Percentiles rank a stretch among this genome's conserved stretches.
These are phyloP conservation scores for Ellobius talpinus DNA, from an alignment of 2,113 vertebrate genomes.

Conservation along the genomic window DNA sequence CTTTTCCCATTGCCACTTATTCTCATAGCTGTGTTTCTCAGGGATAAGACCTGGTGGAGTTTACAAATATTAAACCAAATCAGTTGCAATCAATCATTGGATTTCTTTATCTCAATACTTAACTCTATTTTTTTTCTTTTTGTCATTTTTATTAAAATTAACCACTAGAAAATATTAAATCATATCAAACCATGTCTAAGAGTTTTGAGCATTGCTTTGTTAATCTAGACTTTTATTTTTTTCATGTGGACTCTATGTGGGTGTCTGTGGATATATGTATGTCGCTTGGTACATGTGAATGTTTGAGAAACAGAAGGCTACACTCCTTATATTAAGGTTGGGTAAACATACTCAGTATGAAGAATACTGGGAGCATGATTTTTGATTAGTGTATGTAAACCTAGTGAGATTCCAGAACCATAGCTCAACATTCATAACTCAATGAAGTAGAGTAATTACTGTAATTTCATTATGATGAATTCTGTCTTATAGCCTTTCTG, in stretches of 20 bases:
- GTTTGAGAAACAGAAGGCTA: neutral
- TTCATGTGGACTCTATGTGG: neutral
- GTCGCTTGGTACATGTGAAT: neutral
- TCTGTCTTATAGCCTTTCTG: neutral
- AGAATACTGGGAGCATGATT: neutral
- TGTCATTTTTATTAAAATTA: neutral
- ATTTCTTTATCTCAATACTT: neutral
- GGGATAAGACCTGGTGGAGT: neutral
- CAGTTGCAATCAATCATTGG: neutral
- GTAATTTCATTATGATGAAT: neutral
- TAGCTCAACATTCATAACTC: neutral
- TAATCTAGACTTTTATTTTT: neutral
- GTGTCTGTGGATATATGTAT: neutral
- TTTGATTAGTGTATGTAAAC: neutral
- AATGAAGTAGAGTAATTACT: neutral
- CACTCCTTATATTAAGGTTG: neutral
- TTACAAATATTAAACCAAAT: neutral
- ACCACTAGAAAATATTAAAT: neutral
- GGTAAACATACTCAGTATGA: neutral
- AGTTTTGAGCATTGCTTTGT: neutral
- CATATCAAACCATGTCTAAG: neutral
- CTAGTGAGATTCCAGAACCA: neutral
- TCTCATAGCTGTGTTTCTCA: neutral
- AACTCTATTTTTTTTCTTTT: neutral
- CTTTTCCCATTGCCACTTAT: neutral